Evolutionary conservation across 2,888 invertebrate species (phyloP).

Genomic region (Watsonalla cultraria): DNA sequence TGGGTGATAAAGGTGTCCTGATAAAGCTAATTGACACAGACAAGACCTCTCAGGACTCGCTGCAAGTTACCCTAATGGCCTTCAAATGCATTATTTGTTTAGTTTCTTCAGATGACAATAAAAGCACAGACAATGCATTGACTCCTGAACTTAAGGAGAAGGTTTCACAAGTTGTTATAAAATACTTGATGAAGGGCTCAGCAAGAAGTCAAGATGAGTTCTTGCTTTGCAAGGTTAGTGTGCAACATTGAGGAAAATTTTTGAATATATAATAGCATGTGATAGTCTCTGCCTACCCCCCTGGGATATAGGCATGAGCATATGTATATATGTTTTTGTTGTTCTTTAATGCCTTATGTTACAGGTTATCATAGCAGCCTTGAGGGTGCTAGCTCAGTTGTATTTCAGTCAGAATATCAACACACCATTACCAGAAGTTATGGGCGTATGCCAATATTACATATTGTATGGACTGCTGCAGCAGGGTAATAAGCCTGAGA

Average conservation of each 20-base stretch:
- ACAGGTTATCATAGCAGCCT: conserved; percentile 71
- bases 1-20: conserved; percentile 55
- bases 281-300: no score
- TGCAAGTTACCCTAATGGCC: conserved; percentile 51
- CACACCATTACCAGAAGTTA: conserved; percentile 64
- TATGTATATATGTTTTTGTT: no score
- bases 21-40: conserved; percentile 44
- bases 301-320: no score
- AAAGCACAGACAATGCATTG: conserved; percentile 19
- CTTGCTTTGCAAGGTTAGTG: conserved; percentile 69
- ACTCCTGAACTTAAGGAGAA: conserved; percentile 45
- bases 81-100: conserved; percentile 55
- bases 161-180: conserved; percentile 55
- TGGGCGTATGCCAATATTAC: conserved; percentile 79
- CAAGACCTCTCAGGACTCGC: conserved; percentile 35
- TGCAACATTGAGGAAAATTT: no score
- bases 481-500: conserved; percentile 59
- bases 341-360: conserved; percentile 17
- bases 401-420: conserved; percentile 49
- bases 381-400: conserved; percentile 59
- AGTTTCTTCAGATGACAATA: conserved; percentile 38
- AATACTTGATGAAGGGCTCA: conserved; percentile 53
- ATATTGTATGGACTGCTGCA: conserved; percentile 74
- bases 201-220: conserved; percentile 59
- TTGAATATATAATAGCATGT: no score